Conservation (phyloP, 2,113 vertebrate species). For the Tympanuchus pallidicinctus region DNA sequence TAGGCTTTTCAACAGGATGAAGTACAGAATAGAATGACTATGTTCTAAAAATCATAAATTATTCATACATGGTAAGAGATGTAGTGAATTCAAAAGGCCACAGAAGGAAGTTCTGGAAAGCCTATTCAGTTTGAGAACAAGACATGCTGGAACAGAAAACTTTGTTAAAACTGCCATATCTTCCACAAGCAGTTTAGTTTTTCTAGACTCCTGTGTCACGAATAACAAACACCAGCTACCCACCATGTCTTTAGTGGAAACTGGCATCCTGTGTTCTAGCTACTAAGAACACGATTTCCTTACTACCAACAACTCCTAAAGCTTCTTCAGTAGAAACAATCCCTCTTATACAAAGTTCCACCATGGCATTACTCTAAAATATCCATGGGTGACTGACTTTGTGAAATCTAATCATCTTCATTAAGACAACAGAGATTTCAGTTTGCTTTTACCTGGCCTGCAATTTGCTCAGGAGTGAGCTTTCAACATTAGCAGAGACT, state of each 20-base stretch:
- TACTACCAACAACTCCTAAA: background rate
- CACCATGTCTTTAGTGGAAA: background rate
- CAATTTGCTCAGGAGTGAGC: background rate
- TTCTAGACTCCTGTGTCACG: background rate
- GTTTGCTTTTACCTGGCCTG: background rate
- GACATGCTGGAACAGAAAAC: background rate
- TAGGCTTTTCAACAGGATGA: background rate
- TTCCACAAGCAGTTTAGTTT: background rate
- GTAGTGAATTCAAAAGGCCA: background rate
- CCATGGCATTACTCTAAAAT: background rate
- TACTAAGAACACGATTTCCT: background rate
- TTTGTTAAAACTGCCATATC: background rate
- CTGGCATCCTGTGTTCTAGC: background rate
- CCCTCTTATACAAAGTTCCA: background rate
- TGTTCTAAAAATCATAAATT: background rate
- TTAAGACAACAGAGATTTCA: constrained; percentile 1
- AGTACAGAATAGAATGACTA: background rate
- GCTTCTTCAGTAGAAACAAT: background rate
- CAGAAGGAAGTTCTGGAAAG: background rate
- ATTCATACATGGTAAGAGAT: background rate
- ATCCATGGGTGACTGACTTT: constrained; percentile 4
- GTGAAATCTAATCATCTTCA: constrained; percentile 9
- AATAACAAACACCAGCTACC: background rate
- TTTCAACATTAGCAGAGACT: background rate
- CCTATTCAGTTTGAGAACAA: background rate